Base-by-base conservation (phyloP, 1,140 invertebrate species). In the Contarinia nasturtii region DNA sequence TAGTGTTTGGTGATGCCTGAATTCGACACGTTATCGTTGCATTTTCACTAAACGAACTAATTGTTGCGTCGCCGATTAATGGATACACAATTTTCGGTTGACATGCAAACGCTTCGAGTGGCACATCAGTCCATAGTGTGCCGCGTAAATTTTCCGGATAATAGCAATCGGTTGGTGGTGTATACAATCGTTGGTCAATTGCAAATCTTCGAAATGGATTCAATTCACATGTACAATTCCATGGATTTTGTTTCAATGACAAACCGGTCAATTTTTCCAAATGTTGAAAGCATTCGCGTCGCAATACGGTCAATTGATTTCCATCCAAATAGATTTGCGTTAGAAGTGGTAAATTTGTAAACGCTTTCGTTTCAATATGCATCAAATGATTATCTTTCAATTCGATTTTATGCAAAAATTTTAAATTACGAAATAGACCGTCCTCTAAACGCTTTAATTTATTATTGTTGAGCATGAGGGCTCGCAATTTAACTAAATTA, bases 191-290 rank as follows among this genome's bases (percentile, higher is more conserved):
- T 36, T 70, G 71, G 19, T 72, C 68, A 1, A 83, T 71, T 1
- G 79, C 68, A 74, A 80, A 87, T 48, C 86, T 73, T 37, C 82
- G 70, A 50, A 92, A 84, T 14, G 68, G 67, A 54, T 82, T 77
- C 36, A 93, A 61, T 48, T 77, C 72, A 54, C 88, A 93, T 57
- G 90, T 84, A 57, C 88, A 93, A 22, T 77, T 73, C 88, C 88
- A 93, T 0, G 80, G 81, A 65, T 93, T 93, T 49, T 77, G 75
- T 45, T 77, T 72, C 0, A 92, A 64, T 44, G 77, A 80, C 8
- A 91, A 62, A 51, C 79, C 80, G 14, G 74, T 72, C 4, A 91
- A 62, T 18, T 71, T 73, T 0, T 63, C 66, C 18, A 86, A 55
- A 12, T 66, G 60, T 18, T 68, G 67, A 40, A 82, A 68, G 1